Evolutionary conservation across 2,797 vertebrate genomes (phyloP), one percentile per base, ranked within the genome.

Genomic region (Sparidentex hasta): DNA sequence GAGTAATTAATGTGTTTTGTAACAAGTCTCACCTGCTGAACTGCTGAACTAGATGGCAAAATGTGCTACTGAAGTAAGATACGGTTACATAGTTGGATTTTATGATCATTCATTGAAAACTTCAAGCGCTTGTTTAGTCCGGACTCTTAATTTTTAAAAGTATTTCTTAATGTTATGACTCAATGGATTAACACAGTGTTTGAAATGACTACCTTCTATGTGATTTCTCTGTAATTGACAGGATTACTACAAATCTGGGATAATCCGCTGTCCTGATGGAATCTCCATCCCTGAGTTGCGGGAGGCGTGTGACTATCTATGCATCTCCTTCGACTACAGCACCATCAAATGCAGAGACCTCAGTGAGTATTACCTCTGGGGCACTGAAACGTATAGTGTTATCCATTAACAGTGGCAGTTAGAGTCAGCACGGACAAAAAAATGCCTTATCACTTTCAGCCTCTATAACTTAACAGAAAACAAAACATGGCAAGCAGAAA

Each of bases 291-390:
- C 98, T 18, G 98, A 99, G 88, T 71, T 99, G 90, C 97, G 98
- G 92, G 98, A 99, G 95, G 98, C 98, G 0, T 99, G 98, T 78
- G 98, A 99, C 95, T 99, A 99, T 96, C 98, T 99, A 88, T 99
- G 98, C 94, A 99, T 99, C 95, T 98, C 97, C 80, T 99, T 99
- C 56, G 98, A 99, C 93, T 99, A 99, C 84, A 98, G 98, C 93
- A 99, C 98, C 88, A 99, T 99, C 93, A 99, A 99, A 96, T 99
- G 98, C 95, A 97, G 98, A 96, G 98, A 99, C 95, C 98, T 99
- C 75, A 99, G 98, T 99, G 94, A 99, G 98, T 98, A 91, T 78
- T 68, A 65, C 17, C 23, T 69, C 52, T 14, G 11, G 27, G 33
- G 18, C 25, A 14, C 5, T 68, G 55, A 51, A 48, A 18, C 57